These are phyloP conservation scores for Ctenodactylus gundi DNA, from an alignment of 2,113 vertebrate species.

Conservation along the genomic window DNA sequence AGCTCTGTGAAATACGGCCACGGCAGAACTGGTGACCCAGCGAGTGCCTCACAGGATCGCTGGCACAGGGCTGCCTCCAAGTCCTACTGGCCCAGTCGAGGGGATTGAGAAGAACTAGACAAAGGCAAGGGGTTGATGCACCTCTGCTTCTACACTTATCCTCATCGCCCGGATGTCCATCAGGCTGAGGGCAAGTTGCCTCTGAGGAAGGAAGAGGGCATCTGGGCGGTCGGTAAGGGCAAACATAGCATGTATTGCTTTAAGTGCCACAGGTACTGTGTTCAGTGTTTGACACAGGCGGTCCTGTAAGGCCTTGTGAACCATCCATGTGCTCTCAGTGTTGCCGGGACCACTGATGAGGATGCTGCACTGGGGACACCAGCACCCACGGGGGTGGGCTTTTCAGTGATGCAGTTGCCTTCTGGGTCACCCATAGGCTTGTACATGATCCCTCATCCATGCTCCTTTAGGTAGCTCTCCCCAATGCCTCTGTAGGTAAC, in stretches of 20 bases:
- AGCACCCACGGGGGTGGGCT: too few relatives aligned
- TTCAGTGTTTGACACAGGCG: neutral
- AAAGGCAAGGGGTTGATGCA: neutral
- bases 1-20: neutral
- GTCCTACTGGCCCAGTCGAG: neutral
- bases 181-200: neutral
- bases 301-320: neutral
- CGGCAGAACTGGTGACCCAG: neutral
- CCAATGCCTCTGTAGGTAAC: too few relatives aligned
- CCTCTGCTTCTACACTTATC: neutral
- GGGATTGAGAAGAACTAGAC: neutral
- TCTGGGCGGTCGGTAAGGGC: neutral
- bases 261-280: accelerated
- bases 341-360: neutral
- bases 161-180: neutral
- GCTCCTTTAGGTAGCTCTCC: too few relatives aligned
- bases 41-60: neutral
- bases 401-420: too few relatives aligned
- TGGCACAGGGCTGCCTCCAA: accelerated
- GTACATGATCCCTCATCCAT: too few relatives aligned
- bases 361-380: too few relatives aligned
- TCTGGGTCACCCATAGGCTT: too few relatives aligned
- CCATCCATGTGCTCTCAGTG: accelerated
- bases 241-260: neutral
- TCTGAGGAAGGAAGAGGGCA: neutral